Conservation (phyloP, 2,113 vertebrate species). For the Hemiprocne comata region DNA sequence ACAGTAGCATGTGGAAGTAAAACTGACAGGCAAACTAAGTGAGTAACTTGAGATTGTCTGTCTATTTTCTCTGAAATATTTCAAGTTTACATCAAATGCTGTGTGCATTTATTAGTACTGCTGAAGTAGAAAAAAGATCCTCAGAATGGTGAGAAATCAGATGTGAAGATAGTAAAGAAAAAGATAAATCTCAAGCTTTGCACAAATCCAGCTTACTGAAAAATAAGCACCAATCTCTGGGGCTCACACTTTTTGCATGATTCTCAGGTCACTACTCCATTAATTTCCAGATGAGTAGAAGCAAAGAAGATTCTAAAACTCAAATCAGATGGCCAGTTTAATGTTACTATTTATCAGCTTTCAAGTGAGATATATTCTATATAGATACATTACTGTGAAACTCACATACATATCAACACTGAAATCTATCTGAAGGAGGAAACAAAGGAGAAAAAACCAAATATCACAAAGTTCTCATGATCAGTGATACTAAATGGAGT, state of each 20-base stretch:
- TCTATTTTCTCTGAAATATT: background rate
- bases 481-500: background rate
- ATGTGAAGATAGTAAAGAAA: background rate
- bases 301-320: background rate
- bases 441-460: no score
- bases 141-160: background rate
- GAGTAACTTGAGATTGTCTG: background rate
- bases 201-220: background rate
- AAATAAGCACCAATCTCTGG: background rate
- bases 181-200: background rate
- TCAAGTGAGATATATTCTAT: background rate
- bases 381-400: background rate
- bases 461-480: background rate
- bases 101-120: background rate
- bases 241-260: background rate
- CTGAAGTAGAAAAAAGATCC: background rate
- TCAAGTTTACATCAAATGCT: background rate
- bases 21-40: background rate
- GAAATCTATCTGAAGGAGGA: background rate
- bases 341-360: background rate
- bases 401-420: background rate
- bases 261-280: background rate
- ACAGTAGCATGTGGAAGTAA: background rate
- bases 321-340: background rate
- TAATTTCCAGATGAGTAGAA: background rate